These are phyloP conservation scores for Drosophila pseudotakahashii DNA, from an alignment of 2,888 invertebrate species.

Conservation along the genomic window DNA sequence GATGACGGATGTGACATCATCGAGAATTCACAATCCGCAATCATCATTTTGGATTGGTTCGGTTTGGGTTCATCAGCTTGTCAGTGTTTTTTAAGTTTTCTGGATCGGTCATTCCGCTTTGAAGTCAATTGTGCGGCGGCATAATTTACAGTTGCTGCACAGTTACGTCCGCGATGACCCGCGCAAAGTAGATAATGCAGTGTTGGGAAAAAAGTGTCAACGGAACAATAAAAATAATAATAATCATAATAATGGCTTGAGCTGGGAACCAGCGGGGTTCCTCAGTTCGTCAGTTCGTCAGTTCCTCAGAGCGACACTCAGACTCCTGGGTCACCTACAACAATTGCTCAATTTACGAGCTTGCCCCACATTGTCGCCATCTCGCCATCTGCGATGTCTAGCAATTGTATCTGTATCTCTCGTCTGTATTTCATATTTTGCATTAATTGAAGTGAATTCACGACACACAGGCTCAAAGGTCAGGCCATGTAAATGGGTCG, in stretches of 20 bases:
- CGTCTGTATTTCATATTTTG: conserved; percentile 51
- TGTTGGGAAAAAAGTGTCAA: conserved; percentile 32
- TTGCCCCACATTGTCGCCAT: conserved; percentile 15
- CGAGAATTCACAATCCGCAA: conserved; percentile 29
- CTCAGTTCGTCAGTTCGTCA: background rate
- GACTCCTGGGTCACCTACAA: conserved; percentile 34
- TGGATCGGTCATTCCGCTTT: conserved; percentile 28
- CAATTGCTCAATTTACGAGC: conserved; percentile 43
- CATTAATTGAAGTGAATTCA: conserved; percentile 77
- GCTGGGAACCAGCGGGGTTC: conserved; percentile 17
- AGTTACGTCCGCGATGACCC: conserved; percentile 25
- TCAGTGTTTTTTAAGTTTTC: no score
- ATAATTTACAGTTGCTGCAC: conserved; percentile 38
- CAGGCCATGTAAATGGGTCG: conserved; percentile 69
- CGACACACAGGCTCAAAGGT: conserved; percentile 63
- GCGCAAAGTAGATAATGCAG: conserved; percentile 30
- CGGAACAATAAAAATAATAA: conserved; percentile 8
- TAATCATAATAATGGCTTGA: conserved; percentile 6
- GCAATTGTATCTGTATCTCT: conserved; percentile 4
- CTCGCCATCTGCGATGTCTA: background rate
- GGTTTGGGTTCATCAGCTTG: background rate
- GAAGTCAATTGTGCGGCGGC: conserved; percentile 38
- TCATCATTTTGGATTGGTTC: conserved; percentile 15
- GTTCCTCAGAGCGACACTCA: background rate
- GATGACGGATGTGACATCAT: conserved; percentile 45